Base-by-base conservation (phyloP, 2,797 vertebrate genomes). In the Lacerta bilineata region DNA sequence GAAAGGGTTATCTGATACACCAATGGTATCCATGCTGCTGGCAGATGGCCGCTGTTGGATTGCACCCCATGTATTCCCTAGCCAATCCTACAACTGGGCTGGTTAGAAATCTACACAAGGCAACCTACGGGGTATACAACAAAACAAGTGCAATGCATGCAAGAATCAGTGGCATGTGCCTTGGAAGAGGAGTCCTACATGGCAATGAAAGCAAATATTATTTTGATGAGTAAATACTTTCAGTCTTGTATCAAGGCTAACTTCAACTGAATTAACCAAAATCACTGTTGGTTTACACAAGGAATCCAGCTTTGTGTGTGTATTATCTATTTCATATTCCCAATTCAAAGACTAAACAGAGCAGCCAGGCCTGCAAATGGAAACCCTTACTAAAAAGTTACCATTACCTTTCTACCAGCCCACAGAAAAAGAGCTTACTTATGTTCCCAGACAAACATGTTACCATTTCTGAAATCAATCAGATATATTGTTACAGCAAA, bases 391-490 rank as follows among this genome's bases (percentile, higher is more conserved):
- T 87, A 61, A 64, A 80, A 87, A 71, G 25, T 1, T 71, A 80
- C 13, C 50, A 55, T 59, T 78, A 10, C 11, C 41, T 83, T 82
- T 50, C 41, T 64, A 79, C 69, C 61, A 50, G 33, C 33, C 27
- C 27, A 39, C n/a, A 84, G 50, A 83, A 84, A 74, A n/a, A 80
- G 36, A 84, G 29, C 59, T 72, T 55, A 23, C 75, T 68, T 76
- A 82, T n/a, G 13, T 50, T 41, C 18, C 27, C 81, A 78, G 46
- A n/a, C 43, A 41, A 79, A 17, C 27, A 41, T 55, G 39, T 41
- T 33, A 71, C 13, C 64, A 79, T 76, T 18, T 80, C 39, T 74
- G 59, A 83, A 87, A 86, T 39, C 39, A 68, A 20, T 59, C 23
- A 72, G 55, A 8, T 46, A 80, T 46, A 80, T 71, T n/a, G 8